Conservation (phyloP, 1,140 invertebrate species). For the Panagrolaimus sp. region DNA sequence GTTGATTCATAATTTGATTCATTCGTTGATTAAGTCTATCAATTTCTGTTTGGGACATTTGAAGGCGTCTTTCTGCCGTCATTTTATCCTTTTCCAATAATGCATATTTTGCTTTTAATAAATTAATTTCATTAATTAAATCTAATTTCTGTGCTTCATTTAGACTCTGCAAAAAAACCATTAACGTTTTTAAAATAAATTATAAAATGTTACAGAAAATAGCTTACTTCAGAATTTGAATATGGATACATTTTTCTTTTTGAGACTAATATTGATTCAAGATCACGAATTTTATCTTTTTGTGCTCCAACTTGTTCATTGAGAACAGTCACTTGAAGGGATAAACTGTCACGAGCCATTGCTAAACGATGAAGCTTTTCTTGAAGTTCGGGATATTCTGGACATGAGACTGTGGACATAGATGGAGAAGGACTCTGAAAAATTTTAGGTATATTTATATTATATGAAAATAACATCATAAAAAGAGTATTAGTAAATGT, state of each 20-base stretch:
- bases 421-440: conserved; percentile 57
- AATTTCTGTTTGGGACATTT: conserved; percentile 60
- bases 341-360: conserved; percentile 76
- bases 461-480: too few relatives aligned
- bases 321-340: conserved; percentile 72
- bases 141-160: conserved; percentile 20
- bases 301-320: conserved; percentile 86
- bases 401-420: conserved; percentile 57
- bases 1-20: conserved; percentile 29
- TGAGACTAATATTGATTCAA: conserved; percentile 74
- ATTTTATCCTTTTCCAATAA: conserved; percentile 77
- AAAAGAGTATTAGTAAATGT: too few relatives aligned
- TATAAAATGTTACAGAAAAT: too few relatives aligned
- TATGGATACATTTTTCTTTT: conserved; percentile 66
- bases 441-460: neutral
- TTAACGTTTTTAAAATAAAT: too few relatives aligned
- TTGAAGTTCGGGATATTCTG: conserved; percentile 61
- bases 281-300: conserved; percentile 79
- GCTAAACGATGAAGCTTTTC: conserved; percentile 75
- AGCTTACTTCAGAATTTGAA: conserved; percentile 21
- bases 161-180: conserved; percentile 15
- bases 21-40: conserved; percentile 30
- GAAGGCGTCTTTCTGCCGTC: conserved; percentile 66
- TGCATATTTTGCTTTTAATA: conserved; percentile 76
- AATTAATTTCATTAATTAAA: conserved; percentile 56